Percentiles rank a stretch among this genome's conserved stretches.
Conservation (phyloP, 2,113 vertebrate species). For the Pipa parva region DNA sequence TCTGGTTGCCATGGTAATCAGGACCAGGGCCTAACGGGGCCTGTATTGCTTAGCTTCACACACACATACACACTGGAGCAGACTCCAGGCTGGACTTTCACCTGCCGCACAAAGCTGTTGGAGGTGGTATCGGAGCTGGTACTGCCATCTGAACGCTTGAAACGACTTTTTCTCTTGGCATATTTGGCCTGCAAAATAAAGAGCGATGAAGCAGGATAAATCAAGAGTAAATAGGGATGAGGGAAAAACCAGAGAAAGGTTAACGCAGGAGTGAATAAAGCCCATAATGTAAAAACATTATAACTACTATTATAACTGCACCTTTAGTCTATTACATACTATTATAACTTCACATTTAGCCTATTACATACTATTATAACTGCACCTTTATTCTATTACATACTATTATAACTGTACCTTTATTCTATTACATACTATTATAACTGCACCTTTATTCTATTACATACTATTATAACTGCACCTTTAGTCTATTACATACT, state of each 20-base stretch:
- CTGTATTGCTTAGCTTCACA: conserved; percentile 13
- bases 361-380: too few relatives aligned
- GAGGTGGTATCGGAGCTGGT: conserved; percentile 96
- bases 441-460: too few relatives aligned
- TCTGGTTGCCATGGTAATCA: conserved; percentile 36
- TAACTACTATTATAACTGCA: not conserved
- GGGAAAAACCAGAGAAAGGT: not conserved
- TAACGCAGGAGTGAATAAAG: not conserved
- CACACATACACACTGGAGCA: conserved; percentile 11
- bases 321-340: not conserved
- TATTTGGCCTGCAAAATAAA: conserved; percentile 75
- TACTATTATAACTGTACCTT: too few relatives aligned
- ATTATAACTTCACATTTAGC: too few relatives aligned
- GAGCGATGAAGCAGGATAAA: not conserved
- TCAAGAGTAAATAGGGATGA: not conserved
- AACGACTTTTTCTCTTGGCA: conserved; percentile 87
- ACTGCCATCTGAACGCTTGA: conserved; percentile 92
- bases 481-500: too few relatives aligned
- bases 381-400: too few relatives aligned
- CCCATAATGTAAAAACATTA: too few relatives aligned
- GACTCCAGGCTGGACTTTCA: conserved; percentile 54
- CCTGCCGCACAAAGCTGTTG: conserved; percentile 95
- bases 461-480: too few relatives aligned
- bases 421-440: too few relatives aligned
- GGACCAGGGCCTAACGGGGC: conserved; percentile 33